Evolutionary conservation across 2,797 vertebrate species (phyloP), one percentile per base, ranked within the genome.

Genomic region (Enteromius fasciolatus): DNA sequence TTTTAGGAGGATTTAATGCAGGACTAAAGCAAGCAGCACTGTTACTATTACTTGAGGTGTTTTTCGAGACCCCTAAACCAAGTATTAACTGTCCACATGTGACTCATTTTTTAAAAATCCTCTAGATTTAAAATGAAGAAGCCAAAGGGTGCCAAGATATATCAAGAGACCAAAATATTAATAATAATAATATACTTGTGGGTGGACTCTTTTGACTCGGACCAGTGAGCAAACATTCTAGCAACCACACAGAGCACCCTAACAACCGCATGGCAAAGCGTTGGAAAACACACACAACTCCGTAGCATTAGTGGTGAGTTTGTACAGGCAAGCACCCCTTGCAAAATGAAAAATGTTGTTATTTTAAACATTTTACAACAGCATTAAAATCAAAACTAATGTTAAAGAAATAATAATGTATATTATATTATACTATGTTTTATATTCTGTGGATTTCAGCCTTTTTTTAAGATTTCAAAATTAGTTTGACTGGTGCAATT

Each of bases 1-100:
- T 77, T 84, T 61, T 31, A 33, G 8, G 66, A 64, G 44, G 7
- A 75, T 14, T 67, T 41, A 44, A 54, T 44, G 18, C 18, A 69
- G 8, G 48, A 28, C 4, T 72, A 46, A 8, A 9, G 41, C 18
- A 44, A 44, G 33, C 15, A 25, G 17, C 11, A 0, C 10, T 54
- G 20, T 54, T 66, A 10, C 5, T 20, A 11, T 33, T n/a, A 18
- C 11, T 7, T 20, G 20, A 73, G 48, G 61, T 63, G 61, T 7
- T 52, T 36, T 73, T n/a, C 3, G 12, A 20, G 10, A 20, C 46
- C 25, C 25, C 25, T 33, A 20, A 52, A 18, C 25, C 17, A n/a
- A 20, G 46, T 52, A 33, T 73, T 52, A 12, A 12, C 6, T 1
- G 1, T 52, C 1, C 44, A 25, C 14, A 14, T 52, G 44, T 33